Conservation (phyloP, 2,888 invertebrate genomes). For the Schizaphis graminum region DNA sequence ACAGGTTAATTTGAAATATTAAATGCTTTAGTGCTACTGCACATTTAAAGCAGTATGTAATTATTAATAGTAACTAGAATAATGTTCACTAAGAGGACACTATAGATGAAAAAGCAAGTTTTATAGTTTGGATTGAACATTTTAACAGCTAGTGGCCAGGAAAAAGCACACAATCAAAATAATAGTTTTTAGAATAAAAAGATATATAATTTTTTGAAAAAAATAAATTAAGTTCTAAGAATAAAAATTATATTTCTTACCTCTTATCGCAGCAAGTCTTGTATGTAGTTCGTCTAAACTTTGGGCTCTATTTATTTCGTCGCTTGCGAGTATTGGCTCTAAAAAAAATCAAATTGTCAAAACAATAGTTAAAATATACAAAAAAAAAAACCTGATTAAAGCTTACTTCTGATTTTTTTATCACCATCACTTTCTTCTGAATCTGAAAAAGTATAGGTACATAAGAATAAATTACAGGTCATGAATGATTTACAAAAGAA, state of each 20-base stretch:
- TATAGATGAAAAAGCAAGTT: not conserved
- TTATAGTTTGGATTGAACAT: not conserved
- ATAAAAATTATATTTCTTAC: slow-evolving; percentile 20
- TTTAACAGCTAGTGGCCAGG: not conserved
- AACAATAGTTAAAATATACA: not conserved
- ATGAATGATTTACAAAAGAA: not conserved
- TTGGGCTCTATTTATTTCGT: slow-evolving; percentile 61
- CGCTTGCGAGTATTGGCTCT: slow-evolving; percentile 59
- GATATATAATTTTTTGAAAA: not conserved
- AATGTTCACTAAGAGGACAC: not conserved
- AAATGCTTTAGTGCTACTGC: not conserved
- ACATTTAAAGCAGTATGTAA: not conserved
- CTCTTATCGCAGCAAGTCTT: slow-evolving; percentile 59
- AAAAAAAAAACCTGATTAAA: not conserved
- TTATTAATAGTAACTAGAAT: not conserved
- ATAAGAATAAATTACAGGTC: not conserved
- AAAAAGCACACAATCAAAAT: not conserved
- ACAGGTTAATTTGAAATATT: not conserved
- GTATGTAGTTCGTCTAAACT: slow-evolving; percentile 60
- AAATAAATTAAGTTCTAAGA: not conserved
- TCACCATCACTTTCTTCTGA: slow-evolving; percentile 49
- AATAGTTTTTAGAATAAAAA: not conserved
- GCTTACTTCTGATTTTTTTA: slow-evolving; percentile 58
- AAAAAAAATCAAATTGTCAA: not conserved
- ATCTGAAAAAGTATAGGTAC: slow-evolving; percentile 37